Conservation (phyloP, 2,113 vertebrate species). For the Chionis minor region DNA sequence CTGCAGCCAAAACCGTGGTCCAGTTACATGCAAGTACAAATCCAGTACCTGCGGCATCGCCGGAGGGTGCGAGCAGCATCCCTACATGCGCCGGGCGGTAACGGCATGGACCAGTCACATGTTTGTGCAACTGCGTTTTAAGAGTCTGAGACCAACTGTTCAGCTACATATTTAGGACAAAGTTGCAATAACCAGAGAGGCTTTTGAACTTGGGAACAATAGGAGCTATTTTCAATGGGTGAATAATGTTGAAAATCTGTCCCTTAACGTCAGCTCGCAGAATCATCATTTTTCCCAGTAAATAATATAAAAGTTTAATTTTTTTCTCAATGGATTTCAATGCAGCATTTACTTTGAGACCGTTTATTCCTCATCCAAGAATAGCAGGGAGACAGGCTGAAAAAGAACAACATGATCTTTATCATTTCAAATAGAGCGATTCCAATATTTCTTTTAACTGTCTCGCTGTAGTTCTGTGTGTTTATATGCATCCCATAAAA, state of each 20-base stretch:
- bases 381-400: constrained; percentile 15
- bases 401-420: constrained; percentile 40
- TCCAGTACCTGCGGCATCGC: background rate
- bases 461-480: background rate
- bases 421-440: constrained; percentile 18
- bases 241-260: constrained; percentile 66
- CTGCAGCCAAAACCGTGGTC: background rate
- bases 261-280: constrained; percentile 23
- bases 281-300: constrained; percentile 52
- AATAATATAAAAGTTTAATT: constrained; percentile 48
- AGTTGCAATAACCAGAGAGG: constrained; percentile 62
- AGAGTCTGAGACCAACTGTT: constrained; percentile 1
- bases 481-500: background rate
- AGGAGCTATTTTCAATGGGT: constrained; percentile 68
- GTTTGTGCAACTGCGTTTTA: background rate
- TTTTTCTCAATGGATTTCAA: constrained; percentile 53
- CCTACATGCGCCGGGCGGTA: background rate
- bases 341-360: constrained; percentile 29
- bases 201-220: constrained; percentile 77
- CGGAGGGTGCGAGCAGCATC: background rate
- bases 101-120: background rate
- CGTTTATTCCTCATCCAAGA: constrained; percentile 51
- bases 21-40: background rate
- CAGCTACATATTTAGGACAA: constrained; percentile 52
- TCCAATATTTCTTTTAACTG: background rate